A percentile compares a stretch with the other conserved stretches of the same genome.
Evolutionary conservation across 2,797 vertebrate genomes (phyloP).

Genomic region (Poecile montanus): DNA sequence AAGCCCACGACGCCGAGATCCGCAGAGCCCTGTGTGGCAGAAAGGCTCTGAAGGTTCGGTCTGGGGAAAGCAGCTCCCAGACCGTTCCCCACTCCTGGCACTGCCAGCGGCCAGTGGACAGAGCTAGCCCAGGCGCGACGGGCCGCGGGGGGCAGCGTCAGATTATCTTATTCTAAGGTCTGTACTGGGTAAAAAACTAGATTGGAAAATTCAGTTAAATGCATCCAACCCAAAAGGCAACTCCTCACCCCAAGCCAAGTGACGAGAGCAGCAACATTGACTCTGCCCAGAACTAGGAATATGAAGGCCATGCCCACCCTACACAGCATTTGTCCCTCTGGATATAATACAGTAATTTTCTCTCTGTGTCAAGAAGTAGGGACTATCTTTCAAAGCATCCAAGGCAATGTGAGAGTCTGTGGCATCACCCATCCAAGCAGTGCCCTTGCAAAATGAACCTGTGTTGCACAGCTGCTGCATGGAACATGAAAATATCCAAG

Average conservation of each 20-base stretch:
- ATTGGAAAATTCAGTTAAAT: neutral
- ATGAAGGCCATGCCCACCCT: neutral
- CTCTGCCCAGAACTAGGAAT: neutral
- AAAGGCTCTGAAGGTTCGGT: too few species aligned
- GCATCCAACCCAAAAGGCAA: neutral
- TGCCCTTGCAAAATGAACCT: neutral
- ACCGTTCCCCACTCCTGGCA: too few species aligned
- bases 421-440: neutral
- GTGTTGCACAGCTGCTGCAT: neutral
- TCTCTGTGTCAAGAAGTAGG: neutral
- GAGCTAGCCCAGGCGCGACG: too few species aligned
- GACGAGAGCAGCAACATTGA: neutral
- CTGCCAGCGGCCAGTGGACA: too few species aligned
- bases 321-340: neutral
- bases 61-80: too few species aligned
- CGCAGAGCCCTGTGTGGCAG: too few species aligned
- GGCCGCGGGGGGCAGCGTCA: too few species aligned
- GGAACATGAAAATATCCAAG: fast-evolving
- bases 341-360: neutral
- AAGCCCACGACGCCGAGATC: too few species aligned
- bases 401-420: neutral
- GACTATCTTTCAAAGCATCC: neutral
- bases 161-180: neutral
- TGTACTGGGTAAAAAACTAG: neutral
- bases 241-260: neutral